These are phyloP conservation scores for Spondyliosoma cantharus DNA, from an alignment of 2,797 vertebrate genomes.

Conservation along the genomic window DNA sequence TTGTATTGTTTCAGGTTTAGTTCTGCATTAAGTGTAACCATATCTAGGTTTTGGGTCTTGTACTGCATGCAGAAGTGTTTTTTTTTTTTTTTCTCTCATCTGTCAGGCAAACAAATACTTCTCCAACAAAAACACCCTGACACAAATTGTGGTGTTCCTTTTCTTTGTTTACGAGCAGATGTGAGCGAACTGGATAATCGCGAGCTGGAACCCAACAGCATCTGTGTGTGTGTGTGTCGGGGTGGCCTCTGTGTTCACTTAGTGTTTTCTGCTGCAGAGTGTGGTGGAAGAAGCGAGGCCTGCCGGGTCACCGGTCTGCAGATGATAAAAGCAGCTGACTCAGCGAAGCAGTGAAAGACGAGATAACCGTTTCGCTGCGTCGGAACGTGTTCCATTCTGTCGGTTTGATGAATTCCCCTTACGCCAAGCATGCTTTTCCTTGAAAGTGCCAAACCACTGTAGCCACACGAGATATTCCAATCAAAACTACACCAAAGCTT, in stretches of 20 bases:
- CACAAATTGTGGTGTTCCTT: constrained; percentile 15
- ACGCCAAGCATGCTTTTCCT: constrained; percentile 43
- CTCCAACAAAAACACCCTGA: constrained; percentile 21
- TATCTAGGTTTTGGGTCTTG: constrained; percentile 2
- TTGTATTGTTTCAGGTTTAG: constrained; percentile 8
- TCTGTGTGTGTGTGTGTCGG: neutral
- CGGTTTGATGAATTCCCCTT: constrained; percentile 65
- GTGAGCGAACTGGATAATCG: constrained; percentile 1
- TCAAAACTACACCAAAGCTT: constrained; percentile 60
- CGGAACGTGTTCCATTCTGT: constrained; percentile 47
- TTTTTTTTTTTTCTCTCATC: constrained; percentile 10
- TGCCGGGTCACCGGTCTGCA: constrained; percentile 46
- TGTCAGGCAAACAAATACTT: constrained; percentile 10
- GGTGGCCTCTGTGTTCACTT: constrained; percentile 22
- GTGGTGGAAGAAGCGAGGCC: constrained; percentile 8
- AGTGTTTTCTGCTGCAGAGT: constrained; percentile 25
- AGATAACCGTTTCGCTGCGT: constrained; percentile 50
- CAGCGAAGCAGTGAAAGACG: constrained; percentile 51
- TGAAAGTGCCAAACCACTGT: constrained; percentile 60
- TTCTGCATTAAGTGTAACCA: neutral
- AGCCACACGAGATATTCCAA: constrained; percentile 65
- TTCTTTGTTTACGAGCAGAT: constrained; percentile 14
- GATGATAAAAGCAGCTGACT: constrained; percentile 60
- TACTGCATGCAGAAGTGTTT: constrained; percentile 11
- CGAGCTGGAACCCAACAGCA: neutral